phyloP scores from a whole-genome alignment of 2,888 invertebrate species.

The Ormyrus pomaceus region DNA sequence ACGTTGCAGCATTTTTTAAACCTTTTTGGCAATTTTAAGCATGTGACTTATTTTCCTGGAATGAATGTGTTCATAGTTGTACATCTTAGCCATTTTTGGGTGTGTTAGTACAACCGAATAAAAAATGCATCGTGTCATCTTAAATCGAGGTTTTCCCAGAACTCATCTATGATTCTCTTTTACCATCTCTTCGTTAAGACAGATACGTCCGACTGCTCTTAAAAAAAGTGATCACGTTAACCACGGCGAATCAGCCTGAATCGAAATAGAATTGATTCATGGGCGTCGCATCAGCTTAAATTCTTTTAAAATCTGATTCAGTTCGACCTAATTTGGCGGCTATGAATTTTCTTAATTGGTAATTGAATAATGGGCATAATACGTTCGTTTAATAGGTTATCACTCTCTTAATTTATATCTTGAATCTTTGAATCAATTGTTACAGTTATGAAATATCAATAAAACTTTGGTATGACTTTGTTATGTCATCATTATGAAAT shows the following conservation, averaged over 20 bases:
- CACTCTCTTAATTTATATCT: no score
- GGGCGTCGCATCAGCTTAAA: conserved; percentile 10
- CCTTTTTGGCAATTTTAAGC: no score
- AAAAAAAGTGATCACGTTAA: not conserved
- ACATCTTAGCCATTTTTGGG: not conserved
- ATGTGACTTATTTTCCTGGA: no score
- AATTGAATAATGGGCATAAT: no score
- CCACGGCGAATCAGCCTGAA: not conserved
- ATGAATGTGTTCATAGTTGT: no score
- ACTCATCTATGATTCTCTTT: not conserved
- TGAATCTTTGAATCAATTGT: not conserved
- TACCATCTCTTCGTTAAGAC: not conserved
- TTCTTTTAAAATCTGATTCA: no score
- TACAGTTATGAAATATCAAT: not conserved
- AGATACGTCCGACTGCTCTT: conserved; percentile 5
- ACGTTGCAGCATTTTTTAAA: no score
- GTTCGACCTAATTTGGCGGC: no score
- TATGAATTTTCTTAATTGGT: no score
- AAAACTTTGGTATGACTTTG: not conserved
- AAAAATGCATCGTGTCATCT: conserved; percentile 19
- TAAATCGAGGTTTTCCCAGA: conserved; percentile 6
- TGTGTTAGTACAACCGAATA: not conserved
- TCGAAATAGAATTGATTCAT: conserved; percentile 37
- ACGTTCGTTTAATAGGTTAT: no score
- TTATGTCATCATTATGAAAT: conserved; percentile 5